Evolutionary conservation across 1,140 invertebrate species (phyloP), one percentile per base, ranked within the genome.

Genomic region (Dendrolimus punctatus): DNA sequence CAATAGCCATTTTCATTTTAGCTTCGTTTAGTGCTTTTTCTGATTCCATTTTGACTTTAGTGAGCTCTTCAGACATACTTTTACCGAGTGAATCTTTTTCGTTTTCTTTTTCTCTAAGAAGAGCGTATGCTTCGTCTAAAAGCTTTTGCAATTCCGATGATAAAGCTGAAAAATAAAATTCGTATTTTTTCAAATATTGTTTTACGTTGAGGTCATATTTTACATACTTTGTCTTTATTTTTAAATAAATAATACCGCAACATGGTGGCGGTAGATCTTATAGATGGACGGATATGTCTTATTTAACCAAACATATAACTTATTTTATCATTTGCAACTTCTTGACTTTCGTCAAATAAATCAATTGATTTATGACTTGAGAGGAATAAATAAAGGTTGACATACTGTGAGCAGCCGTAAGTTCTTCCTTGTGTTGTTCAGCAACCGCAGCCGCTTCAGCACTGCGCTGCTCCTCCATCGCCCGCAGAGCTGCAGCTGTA

Each of bases 81-180:
- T 87, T 88, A 39, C 81, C 82, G 4, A 88, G 51, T 5, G 80
- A 81, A 67, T 88, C 85, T 58, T 87, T 87, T 73, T 88, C 85
- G 43, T 54, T 75, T 62, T 87, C 85, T 55, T 87, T 88, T 71
- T 88, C 85, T 66, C 86, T 79, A 10, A 88, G 68, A 8, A 88
- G 66, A 36, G 76, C 80, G 53, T 88, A 87, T 7, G 87, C 85
- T 75, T 88, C 85, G 61, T 88, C 82, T 46, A 88, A 63, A 38
- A 88, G 64, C 52, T 87, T 88, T 54, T 88, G 87, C 39, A 88
- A 68, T 75, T 88, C 82, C 42, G 82, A 74, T 49, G 85, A 84
- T 50, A 88, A 66, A 46, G 77, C 85, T 88, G 63, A 49, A 83
- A 50, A 60, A 56, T 40, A 56, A 8, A 51, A 53, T 48, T 59